Base-by-base conservation (phyloP, 2,797 vertebrate species). In the Rhabdophis nuchalis region DNA sequence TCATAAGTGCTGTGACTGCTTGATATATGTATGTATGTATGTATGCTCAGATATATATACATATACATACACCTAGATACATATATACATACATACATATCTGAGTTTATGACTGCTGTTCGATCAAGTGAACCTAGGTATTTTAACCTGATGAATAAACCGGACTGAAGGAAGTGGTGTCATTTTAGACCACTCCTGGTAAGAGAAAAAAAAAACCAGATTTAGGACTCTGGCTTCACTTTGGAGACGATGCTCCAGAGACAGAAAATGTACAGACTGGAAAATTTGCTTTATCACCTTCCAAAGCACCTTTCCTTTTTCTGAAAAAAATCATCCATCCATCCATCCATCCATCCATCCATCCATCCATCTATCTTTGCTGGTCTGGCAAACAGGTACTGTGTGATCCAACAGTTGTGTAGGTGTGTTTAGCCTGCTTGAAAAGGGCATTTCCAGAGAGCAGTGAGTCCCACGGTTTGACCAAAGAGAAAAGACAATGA, bases 401-500 rank as follows among this genome's bases (percentile, higher is more conserved):
- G 0, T 0, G 20, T 23, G 92, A 54, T 27, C 1, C 0, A 68
- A 88, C 29, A 41, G 50, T 94, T 93, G 95, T 89, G 93, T 96
- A 82, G 72, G 60, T 92, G 52, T 87, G 36, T 95, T 93, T 58
- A 91, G 89, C 89, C 64, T 32, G 57, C 90, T 91, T 93, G 90
- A 89, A 64, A 4, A 32, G 64, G 92, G 72, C 95, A 93, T 95
- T 56, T 91, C 91, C 88, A 46, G 54, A 88, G 91, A 94, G 93
- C 93, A 95, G 94, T 94, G 23, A 95, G 94, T 94, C 32, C n/a
- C 86, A 10, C 41, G 88, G 91, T 92, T 95, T 93, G 93, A 90
- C 36, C 93, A 86, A 93, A 86, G 92, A 91, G 90, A 41, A 88
- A 95, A 95, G 95, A 97, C 96, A 97, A 97, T 97, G 94, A 96